These are phyloP conservation scores for Chlorops oryzae DNA, from an alignment of 1,140 invertebrate species.

Conservation along the genomic window DNA sequence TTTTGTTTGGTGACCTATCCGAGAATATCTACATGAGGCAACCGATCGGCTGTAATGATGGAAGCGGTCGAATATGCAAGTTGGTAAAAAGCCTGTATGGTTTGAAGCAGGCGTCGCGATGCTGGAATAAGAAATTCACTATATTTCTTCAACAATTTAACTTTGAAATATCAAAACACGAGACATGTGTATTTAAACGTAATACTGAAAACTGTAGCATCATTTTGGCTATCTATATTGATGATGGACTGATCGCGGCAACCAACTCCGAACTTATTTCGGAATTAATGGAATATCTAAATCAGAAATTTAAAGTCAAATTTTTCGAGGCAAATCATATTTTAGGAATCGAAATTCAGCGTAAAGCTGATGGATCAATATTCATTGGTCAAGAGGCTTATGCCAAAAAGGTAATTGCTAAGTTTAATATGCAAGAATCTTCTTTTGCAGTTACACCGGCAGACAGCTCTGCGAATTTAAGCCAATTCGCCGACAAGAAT, in stretches of 20 bases:
- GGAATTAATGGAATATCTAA: slow-evolving; percentile 21
- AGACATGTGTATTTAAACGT: no score
- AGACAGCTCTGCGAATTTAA: slow-evolving; percentile 14
- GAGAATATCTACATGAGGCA: slow-evolving; percentile 44
- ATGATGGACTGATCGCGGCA: slow-evolving; percentile 43
- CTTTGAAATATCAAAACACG: no score
- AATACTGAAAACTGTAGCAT: no score
- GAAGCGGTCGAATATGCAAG: slow-evolving; percentile 11
- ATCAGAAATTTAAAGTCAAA: slow-evolving; percentile 28
- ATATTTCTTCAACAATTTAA: no score
- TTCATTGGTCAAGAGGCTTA: no score
- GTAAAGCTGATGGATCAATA: no score
- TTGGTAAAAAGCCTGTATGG: no score
- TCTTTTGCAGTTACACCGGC: slow-evolving; percentile 28
- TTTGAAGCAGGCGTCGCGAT: slow-evolving; percentile 26
- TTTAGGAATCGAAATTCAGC: no score
- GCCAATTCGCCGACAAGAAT: slow-evolving; percentile 35
- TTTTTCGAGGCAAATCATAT: no score
- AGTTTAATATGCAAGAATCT: slow-evolving; percentile 23
- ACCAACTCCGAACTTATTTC: slow-evolving; percentile 18
- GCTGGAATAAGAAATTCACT: slow-evolving; percentile 27
- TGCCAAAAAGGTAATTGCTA: slow-evolving; percentile 27
- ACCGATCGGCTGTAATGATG: slow-evolving; percentile 27
- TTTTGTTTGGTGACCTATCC: slow-evolving; percentile 40
- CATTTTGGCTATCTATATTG: slow-evolving; percentile 40